These are phyloP conservation scores for Drosophila athabasca DNA, from an alignment of 1,140 invertebrate species.

Conservation along the genomic window DNA sequence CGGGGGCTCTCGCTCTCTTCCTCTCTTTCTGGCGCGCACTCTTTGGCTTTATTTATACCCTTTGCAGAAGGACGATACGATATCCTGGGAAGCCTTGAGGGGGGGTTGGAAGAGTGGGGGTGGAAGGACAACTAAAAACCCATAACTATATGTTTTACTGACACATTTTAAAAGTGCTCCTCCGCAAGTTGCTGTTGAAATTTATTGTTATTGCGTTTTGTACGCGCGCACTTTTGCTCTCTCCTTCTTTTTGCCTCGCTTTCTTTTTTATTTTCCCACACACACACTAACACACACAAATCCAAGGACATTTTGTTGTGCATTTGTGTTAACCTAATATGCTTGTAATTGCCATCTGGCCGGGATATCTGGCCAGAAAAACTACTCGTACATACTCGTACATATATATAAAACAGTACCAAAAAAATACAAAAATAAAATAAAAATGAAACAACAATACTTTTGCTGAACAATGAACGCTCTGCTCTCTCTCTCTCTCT, in stretches of 20 bases:
- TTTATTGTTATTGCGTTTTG: slow-evolving; percentile 75
- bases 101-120: background rate
- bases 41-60: slow-evolving; percentile 37
- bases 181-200: slow-evolving; percentile 64
- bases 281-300: slow-evolving; percentile 5
- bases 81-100: slow-evolving; percentile 21
- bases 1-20: slow-evolving; percentile 36
- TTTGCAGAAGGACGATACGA: slow-evolving; percentile 25
- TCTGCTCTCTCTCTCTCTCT: background rate
- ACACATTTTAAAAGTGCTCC: slow-evolving; percentile 73
- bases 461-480: slow-evolving; percentile 34
- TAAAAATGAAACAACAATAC: background rate
- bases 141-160: slow-evolving; percentile 78
- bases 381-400: background rate
- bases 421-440: slow-evolving; percentile 3
- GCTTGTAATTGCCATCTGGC: slow-evolving; percentile 57
- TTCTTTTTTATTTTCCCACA: background rate
- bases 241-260: slow-evolving; percentile 13
- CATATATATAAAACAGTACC: slow-evolving; percentile 23
- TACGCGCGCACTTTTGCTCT: slow-evolving; percentile 38
- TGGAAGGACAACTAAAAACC: slow-evolving; percentile 64
- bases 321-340: slow-evolving; percentile 71
- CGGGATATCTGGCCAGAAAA: too few relatives aligned
- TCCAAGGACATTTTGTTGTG: slow-evolving; percentile 68
- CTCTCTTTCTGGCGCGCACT: slow-evolving; percentile 12